A percentile compares a stretch with the other conserved stretches of the same genome.
Evolutionary conservation across 2,797 vertebrate species (phyloP).

Genomic region (Melanotaenia parkinsoni): DNA sequence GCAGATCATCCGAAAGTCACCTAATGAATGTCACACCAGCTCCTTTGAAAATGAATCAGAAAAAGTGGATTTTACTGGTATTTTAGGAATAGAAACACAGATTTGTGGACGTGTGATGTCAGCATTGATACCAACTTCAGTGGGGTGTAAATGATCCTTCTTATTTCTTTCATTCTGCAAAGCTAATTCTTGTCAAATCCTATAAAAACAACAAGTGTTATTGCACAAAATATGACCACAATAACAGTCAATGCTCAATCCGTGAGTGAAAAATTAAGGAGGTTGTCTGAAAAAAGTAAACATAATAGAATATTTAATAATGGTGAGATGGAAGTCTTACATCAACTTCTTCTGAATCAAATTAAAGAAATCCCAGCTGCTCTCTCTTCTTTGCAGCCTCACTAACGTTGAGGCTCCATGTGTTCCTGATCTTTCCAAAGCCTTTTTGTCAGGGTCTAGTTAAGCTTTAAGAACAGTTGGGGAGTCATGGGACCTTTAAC

Average conservation of each 20-base stretch:
- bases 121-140: constrained; percentile 28
- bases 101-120: constrained; percentile 24
- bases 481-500: constrained; percentile 35
- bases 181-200: constrained; percentile 18
- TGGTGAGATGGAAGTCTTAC: constrained; percentile 16
- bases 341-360: neutral
- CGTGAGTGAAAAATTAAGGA: neutral
- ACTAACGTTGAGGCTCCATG: constrained; percentile 24
- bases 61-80: constrained; percentile 22
- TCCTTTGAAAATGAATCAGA: constrained; percentile 48
- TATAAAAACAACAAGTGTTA: constrained; percentile 23
- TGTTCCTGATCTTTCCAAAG: constrained; percentile 37
- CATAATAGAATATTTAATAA: constrained; percentile 7
- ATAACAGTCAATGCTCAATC: neutral
- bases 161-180: constrained; percentile 31
- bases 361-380: constrained; percentile 16
- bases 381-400: constrained; percentile 31
- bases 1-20: constrained; percentile 40
- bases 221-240: constrained; percentile 1
- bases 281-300: constrained; percentile 26
- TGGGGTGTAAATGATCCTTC: constrained; percentile 20
- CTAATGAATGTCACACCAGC: constrained; percentile 62
- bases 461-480: constrained; percentile 28
- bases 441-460: constrained; percentile 42
- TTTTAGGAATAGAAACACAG: constrained; percentile 47